Conservation (phyloP, 2,113 vertebrate species). For the Colistium nudipinnis region DNA sequence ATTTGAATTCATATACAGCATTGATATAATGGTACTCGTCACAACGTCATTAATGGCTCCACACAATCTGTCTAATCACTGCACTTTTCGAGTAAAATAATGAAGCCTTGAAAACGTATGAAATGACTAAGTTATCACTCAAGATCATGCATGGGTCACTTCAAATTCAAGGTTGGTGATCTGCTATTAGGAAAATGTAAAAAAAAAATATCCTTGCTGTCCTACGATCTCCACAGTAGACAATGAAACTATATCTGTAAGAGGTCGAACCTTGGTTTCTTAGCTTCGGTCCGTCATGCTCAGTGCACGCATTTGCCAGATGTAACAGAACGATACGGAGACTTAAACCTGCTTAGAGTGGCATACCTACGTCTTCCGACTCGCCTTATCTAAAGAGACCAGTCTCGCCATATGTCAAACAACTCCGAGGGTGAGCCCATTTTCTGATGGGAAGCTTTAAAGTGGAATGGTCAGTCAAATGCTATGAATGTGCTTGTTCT, state of each 20-base stretch:
- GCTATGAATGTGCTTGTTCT: constrained; percentile 35
- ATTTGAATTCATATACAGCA: neutral
- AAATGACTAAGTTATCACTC: neutral
- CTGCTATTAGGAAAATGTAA: too few relatives aligned
- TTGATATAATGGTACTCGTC: constrained; percentile 2
- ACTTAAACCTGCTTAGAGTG: constrained; percentile 15
- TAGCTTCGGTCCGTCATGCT: neutral
- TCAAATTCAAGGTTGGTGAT: constrained; percentile 6
- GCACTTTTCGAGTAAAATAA: neutral
- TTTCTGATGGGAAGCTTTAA: constrained; percentile 57
- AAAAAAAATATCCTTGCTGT: too few relatives aligned
- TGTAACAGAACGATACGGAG: constrained; percentile 1
- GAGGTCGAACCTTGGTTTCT: constrained; percentile 25
- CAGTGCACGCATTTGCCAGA: constrained; percentile 6
- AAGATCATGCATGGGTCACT: constrained; percentile 19
- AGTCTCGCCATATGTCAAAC: constrained; percentile 26
- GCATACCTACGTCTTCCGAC: constrained; percentile 12
- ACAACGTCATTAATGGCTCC: constrained; percentile 11
- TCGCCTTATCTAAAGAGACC: constrained; percentile 6
- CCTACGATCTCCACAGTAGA: neutral
- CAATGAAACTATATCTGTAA: constrained; percentile 1
- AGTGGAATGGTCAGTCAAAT: constrained; percentile 78
- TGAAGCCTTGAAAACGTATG: too few relatives aligned
- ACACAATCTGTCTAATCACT: too few relatives aligned
- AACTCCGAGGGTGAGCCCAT: constrained; percentile 6